Base-by-base conservation (phyloP, 64 coral and sea anemone species). In the Trachythela sp. region DNA sequence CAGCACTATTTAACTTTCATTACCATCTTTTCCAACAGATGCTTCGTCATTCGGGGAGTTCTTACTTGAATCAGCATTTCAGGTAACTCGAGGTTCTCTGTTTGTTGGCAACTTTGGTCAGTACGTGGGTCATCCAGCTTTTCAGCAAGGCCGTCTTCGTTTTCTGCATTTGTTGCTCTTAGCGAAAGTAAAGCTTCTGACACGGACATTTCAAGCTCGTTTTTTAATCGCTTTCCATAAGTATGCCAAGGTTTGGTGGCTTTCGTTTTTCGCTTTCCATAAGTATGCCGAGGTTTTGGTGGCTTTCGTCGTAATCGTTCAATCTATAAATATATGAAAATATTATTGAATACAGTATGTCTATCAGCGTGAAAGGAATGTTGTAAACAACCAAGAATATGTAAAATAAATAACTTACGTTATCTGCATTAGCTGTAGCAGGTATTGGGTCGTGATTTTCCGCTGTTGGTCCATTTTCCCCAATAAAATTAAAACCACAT, bases 401-500 rank as follows among this genome's bases (percentile, higher is more conserved):
- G 32, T 59, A 59, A 77, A 32, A 32, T 77, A 15, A 22, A 77
- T 35, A 77, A 77, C 71, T 35, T 77, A 77, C 71, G 2, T 77
- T 38, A 27, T 34, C 71, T 77, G 7, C 31, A 77, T 36, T 77
- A 32, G 29, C 71, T 36, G 71, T 77, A 77, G 71, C 71, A 77
- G 71, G 71, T 77, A 77, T 77, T 34, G 71, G 71, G 30, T 77
- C 26, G 11, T 6, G 71, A 27, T 34, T 29, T 77, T 77, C 71
- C 26, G 36, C 9, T 14, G 71, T 77, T 39, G 71, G 71, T 33
- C 71, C 71, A 35, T 77, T 77, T 18, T 77, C 36, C 24, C 71
- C 71, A 39, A 77, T 77, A 77, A 77, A 77, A 39, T 77, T 6
- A 39, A 77, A 39, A 15, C 71, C 71, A 77, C 71, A 77, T 77